A percentile compares a stretch with the other conserved stretches of the same genome.
Conservation (phyloP, 2,888 invertebrate species). For the Drosophila tripunctata region DNA sequence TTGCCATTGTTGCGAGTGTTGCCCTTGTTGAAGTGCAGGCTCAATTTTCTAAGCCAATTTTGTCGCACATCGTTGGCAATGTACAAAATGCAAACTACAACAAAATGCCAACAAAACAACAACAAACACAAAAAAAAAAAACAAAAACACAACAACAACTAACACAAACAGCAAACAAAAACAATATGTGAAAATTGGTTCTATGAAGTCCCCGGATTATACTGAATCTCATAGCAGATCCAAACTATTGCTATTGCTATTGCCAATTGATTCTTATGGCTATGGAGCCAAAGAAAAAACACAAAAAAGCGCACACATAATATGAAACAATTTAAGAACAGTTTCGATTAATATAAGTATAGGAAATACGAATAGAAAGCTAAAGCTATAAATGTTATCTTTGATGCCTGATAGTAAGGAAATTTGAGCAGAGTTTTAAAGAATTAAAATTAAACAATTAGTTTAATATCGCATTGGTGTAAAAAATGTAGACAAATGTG, state of each 20-base stretch:
- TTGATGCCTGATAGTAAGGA: too few relatives aligned
- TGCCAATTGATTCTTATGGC: constrained; percentile 60
- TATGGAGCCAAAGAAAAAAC: neutral
- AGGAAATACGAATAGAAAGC: too few relatives aligned
- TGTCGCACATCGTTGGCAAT: constrained; percentile 60
- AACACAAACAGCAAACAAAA: constrained; percentile 25
- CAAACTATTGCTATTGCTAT: constrained; percentile 41
- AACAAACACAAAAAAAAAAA: constrained; percentile 38
- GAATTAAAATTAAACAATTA: too few relatives aligned
- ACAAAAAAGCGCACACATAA: neutral
- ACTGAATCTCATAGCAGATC: constrained; percentile 49
- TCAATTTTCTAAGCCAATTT: constrained; percentile 79
- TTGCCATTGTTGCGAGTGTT: constrained; percentile 6
- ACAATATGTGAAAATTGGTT: constrained; percentile 7
- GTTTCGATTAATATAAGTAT: constrained; percentile 29
- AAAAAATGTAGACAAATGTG: too few relatives aligned
- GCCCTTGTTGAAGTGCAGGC: constrained; percentile 52
- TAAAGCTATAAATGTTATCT: too few relatives aligned
- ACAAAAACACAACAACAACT: constrained; percentile 32
- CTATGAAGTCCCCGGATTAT: constrained; percentile 1
- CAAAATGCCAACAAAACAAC: constrained; percentile 15
- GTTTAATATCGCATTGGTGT: too few relatives aligned
- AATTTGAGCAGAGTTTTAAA: too few relatives aligned
- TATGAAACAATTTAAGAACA: constrained; percentile 20
- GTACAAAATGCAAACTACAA: constrained; percentile 44